Evolutionary conservation across 1,140 invertebrate species (phyloP), one percentile per base, ranked within the genome.

Genomic region (Nilaparvata lugens): DNA sequence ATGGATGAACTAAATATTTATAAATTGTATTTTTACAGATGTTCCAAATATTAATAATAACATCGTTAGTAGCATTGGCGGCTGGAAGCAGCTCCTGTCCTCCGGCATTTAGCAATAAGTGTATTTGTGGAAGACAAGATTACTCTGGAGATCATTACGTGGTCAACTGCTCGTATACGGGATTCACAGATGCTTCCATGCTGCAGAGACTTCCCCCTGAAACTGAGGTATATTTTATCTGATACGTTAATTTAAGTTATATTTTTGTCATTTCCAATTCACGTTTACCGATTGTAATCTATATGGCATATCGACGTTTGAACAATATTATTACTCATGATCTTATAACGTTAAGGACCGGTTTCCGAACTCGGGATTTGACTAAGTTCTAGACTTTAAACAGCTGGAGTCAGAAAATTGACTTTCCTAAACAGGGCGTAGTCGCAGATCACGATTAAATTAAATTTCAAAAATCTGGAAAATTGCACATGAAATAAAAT

Each of bases 111-210:
- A 24, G 52, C n/a, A 21, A 43, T 24, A 58, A 52, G 45, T 86
- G 84, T 66, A 66, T 64, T 16, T 86, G 84, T 67, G 78, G 78
- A 5, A 69, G 70, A 35, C 73, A 74, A 14, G 73, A 77, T 55
- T 82, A 81, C 64, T 76, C 83, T 38, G 71, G 69, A 52, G 68
- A 73, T 21, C 78, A 80, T 61, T 89, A 78, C 62, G 77, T 88
- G 7, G 86, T 89, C 0, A 88, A 90, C 69, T 91, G 88, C 68
- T 87, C 85, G 0, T 77, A 87, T 69, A 73, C 79, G 1, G 74
- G 76, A 2, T 83, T 90, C 65, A 75, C 64, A 0, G 75, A 82
- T 60, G 78, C 81, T 1, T 70, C 73, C 2, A 78, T 85, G 60
- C 71, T 91, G 13, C 71, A 79, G 63, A 74, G 78, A 52, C 72